Evolutionary conservation across 2,797 vertebrate genomes (phyloP), one percentile per base, ranked within the genome.

Genomic region (Etheostoma perlongum): DNA sequence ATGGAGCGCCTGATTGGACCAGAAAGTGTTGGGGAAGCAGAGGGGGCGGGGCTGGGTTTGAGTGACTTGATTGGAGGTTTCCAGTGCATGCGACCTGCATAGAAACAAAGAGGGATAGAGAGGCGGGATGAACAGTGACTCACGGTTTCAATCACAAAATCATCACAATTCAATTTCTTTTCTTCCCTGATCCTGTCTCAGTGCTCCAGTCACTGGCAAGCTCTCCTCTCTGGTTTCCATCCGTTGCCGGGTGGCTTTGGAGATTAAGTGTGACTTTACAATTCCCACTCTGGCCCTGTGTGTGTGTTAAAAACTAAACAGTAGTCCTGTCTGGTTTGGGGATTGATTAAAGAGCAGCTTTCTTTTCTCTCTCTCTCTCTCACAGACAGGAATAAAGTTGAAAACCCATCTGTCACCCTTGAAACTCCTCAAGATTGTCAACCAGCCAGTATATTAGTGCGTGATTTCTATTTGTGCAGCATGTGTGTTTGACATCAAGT

Each of bases 1-100:
- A 98, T 96, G 36, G 98, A 99, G 81, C 98, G 97, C 61, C 97
- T 94, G 77, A 99, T 99, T 82, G 97, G 95, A 49, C 95, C 95
- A 2, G 96, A 84, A 47, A 96, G 93, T 6, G 94, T 91, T 0
- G 95, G 89, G 0, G 96, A 94, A 6, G 92, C 92, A 0, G 94
- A 93, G 1, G 95, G 91, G 67, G 93, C 91, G 2, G 94, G 89
- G 73, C 91, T 89, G 61, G 91, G 79, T 92, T 95, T 96, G 30
- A 84, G 77, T 0, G 92, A 91, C 93, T 96, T 97, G 87, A 91
- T 79, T 8, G 89, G 91, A 83, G 94, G 94, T 78, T 96, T 96
- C 95, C 94, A 95, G 83, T 94, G 92, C 51, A 96, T 91, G 71
- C 95, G 94, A 76, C 96, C 96, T 96, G 89, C 40, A 27, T 33